Conservation (phyloP, 2,797 vertebrate genomes). For the Lindbergichthys nudifrons region DNA sequence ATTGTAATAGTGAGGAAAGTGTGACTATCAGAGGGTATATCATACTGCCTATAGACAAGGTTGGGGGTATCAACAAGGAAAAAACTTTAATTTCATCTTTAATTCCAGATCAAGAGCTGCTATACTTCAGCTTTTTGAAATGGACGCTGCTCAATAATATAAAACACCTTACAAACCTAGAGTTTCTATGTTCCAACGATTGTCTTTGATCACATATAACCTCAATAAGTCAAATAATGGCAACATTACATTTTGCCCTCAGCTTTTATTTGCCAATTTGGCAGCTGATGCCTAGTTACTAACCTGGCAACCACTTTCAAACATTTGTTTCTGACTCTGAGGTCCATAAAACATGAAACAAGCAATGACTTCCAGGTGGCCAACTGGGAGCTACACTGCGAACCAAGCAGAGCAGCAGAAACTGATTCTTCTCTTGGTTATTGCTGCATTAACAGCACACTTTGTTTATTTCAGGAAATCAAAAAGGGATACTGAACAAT, state of each 20-base stretch:
- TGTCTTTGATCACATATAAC: neutral
- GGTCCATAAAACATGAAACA: slow-evolving; percentile 23
- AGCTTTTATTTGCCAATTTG: slow-evolving; percentile 4
- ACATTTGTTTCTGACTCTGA: slow-evolving; percentile 34
- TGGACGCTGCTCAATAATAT: neutral
- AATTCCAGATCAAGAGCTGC: slow-evolving; percentile 10
- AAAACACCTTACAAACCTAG: neutral
- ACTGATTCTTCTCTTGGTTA: neutral
- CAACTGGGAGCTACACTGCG: slow-evolving; percentile 16
- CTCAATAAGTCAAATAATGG: slow-evolving; percentile 2
- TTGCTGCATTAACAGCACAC: slow-evolving; percentile 3
- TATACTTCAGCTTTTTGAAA: slow-evolving; percentile 7
- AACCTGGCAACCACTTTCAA: slow-evolving; percentile 37
- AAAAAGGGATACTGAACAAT: neutral
- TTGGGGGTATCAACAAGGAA: neutral
- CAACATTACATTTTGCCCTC: slow-evolving; percentile 3
- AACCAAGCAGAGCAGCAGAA: slow-evolving; percentile 14
- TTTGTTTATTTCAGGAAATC: slow-evolving; percentile 8
- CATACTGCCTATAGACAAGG: neutral
- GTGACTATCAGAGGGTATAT: no score
- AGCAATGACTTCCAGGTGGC: slow-evolving; percentile 48
- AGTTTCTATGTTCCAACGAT: neutral
- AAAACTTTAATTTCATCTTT: neutral
- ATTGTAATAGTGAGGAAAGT: no score
- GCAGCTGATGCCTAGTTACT: slow-evolving; percentile 27